Evolutionary conservation across 2,797 vertebrate species (phyloP).

Genomic region (Scleropages formosus): DNA sequence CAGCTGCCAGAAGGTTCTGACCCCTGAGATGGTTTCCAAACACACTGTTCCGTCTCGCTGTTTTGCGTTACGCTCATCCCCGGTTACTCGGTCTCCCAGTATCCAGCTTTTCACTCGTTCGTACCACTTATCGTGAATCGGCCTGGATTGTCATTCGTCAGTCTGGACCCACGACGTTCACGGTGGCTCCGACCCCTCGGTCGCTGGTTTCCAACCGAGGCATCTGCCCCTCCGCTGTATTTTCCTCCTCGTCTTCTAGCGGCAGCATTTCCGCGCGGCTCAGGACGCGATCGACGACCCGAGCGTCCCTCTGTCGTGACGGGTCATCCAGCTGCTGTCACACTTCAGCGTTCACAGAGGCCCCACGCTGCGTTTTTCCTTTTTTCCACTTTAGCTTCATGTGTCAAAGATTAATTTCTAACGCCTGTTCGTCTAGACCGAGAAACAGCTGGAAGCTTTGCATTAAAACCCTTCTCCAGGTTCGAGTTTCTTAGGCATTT

Average conservation of each 20-base stretch:
- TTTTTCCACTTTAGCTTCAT: neutral
- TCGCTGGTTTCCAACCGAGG: no score
- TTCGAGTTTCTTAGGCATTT: constrained; percentile 18
- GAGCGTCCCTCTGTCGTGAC: neutral
- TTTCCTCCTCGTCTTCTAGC: neutral
- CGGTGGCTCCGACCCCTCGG: no score
- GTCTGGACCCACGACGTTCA: no score
- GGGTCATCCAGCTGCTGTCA: neutral
- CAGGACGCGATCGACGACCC: neutral
- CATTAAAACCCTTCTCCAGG: neutral
- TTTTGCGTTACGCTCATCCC: no score
- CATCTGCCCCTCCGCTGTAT: neutral
- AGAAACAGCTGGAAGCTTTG: constrained; percentile 18
- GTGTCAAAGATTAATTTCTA: constrained; percentile 11
- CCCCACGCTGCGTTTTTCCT: neutral
- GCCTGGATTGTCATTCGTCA: no score
- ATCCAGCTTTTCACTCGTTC: no score
- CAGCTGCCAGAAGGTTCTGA: no score
- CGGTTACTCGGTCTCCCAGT: no score
- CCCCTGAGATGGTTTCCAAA: no score
- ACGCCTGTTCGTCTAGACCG: constrained; percentile 12
- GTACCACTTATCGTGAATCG: no score
- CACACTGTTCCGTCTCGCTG: no score
- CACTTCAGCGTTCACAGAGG: neutral
- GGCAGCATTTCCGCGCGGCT: neutral